These are phyloP conservation scores for Habrosyne pyritoides DNA, from an alignment of 2,888 invertebrate species.

Conservation along the genomic window DNA sequence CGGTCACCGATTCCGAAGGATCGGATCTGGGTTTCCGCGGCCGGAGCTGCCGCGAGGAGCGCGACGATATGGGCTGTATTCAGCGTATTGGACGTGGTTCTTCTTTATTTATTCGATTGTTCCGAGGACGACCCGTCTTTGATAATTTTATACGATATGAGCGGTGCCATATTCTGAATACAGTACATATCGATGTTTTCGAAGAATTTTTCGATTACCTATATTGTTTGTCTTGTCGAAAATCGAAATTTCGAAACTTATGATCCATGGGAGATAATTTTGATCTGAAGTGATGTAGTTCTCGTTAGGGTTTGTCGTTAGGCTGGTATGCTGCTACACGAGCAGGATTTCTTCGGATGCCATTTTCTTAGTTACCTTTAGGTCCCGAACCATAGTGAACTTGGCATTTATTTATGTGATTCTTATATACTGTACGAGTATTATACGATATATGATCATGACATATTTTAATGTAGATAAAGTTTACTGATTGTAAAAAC, in stretches of 20 bases:
- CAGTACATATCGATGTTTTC: constrained; percentile 64
- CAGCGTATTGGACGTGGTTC: constrained; percentile 43
- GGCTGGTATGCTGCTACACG: constrained; percentile 40
- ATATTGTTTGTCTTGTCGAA: constrained; percentile 43
- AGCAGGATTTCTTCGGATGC: constrained; percentile 71
- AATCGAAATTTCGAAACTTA: constrained; percentile 34
- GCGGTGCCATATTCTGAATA: constrained; percentile 62
- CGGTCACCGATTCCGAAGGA: constrained; percentile 49
- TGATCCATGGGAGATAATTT: constrained; percentile 35
- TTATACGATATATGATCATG: constrained; percentile 75
- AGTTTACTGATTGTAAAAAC: constrained; percentile 65
- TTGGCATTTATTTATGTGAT: constrained; percentile 83
- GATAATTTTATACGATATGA: constrained; percentile 25
- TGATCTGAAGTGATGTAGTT: constrained; percentile 51
- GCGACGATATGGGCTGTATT: constrained; percentile 51
- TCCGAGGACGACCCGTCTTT: constrained; percentile 12
- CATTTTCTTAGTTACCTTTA: constrained; percentile 82
- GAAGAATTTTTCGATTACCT: constrained; percentile 55
- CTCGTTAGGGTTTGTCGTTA: constrained; percentile 38
- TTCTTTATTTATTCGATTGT: constrained; percentile 24
- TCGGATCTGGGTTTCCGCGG: constrained; percentile 30
- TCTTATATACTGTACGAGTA: constrained; percentile 74
- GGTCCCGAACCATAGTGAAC: constrained; percentile 78
- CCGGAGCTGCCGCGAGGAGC: constrained; percentile 26
- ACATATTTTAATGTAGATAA: constrained; percentile 74